Evolutionary conservation across 2,888 invertebrate species (phyloP).

Genomic region (Callimorpha dominula): DNA sequence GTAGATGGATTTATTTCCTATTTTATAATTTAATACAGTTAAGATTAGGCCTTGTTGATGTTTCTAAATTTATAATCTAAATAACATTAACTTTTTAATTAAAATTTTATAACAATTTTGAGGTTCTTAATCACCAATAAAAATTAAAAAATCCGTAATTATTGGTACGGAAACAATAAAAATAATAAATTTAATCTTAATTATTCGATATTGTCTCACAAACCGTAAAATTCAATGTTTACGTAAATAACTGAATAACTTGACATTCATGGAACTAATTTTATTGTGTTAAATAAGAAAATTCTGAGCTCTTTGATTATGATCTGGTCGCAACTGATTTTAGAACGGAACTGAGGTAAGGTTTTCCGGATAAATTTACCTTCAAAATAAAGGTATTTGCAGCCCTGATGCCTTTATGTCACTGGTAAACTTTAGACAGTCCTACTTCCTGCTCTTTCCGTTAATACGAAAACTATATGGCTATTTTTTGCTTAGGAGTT

Average conservation of each 20-base stretch:
- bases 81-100: background rate
- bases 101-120: background rate
- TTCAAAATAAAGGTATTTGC: constrained; percentile 17
- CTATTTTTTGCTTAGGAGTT: too few relatives aligned
- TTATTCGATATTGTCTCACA: background rate
- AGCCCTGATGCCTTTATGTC: background rate
- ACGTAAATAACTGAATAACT: constrained; percentile 1
- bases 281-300: constrained; percentile 6
- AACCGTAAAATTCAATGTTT: constrained; percentile 4
- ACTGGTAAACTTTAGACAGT: background rate
- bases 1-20: background rate
- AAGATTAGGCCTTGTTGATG: background rate
- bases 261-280: constrained; percentile 6
- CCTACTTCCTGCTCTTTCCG: background rate
- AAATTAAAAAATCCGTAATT: background rate
- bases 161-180: background rate
- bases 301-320: constrained; percentile 11
- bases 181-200: background rate
- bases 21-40: background rate
- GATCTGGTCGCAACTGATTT: background rate
- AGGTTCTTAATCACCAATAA: background rate
- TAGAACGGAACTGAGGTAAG: background rate
- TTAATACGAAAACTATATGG: background rate
- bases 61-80: background rate
- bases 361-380: constrained; percentile 22